Evolutionary conservation across 2,888 invertebrate species (phyloP).

Genomic region (Drosophila mettleri): DNA sequence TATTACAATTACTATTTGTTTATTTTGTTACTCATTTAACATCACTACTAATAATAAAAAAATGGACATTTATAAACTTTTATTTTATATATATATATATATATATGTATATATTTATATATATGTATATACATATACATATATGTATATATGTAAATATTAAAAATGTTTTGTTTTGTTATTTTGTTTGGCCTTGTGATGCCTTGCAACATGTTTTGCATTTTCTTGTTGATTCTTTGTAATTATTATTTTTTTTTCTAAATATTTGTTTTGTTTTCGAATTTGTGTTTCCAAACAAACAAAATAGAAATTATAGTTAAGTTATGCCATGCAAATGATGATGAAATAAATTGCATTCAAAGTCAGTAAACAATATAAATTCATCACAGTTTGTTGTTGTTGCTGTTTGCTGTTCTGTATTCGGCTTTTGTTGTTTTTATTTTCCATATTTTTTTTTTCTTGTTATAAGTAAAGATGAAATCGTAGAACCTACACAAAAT

Average conservation of each 20-base stretch:
- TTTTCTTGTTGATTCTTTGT: slow-evolving; percentile 29
- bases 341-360: slow-evolving; percentile 29
- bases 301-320: not conserved
- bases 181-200: slow-evolving; percentile 34
- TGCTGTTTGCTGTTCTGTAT: slow-evolving; percentile 56
- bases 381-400: slow-evolving; percentile 76
- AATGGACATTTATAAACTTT: slow-evolving; percentile 84
- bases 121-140: slow-evolving; percentile 20
- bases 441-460: too few species aligned
- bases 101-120: slow-evolving; percentile 63
- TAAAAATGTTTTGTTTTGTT: slow-evolving; percentile 53
- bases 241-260: slow-evolving; percentile 23
- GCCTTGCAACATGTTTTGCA: slow-evolving; percentile 35
- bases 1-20: slow-evolving; percentile 66
- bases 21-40: slow-evolving; percentile 62
- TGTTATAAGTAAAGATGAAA: slow-evolving; percentile 13
- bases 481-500: slow-evolving; percentile 37
- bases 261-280: slow-evolving; percentile 4
- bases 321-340: slow-evolving; percentile 28
- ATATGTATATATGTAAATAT: slow-evolving; percentile 69
- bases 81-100: slow-evolving; percentile 66
- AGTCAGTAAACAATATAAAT: slow-evolving; percentile 59
- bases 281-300: not conserved
- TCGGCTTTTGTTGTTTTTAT: slow-evolving; percentile 31
- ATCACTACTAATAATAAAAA: slow-evolving; percentile 83